Percentiles rank a stretch among this genome's conserved stretches.
These are phyloP conservation scores for Cynopterus sphinx DNA, from an alignment of 2,797 vertebrate species.

Conservation along the genomic window DNA sequence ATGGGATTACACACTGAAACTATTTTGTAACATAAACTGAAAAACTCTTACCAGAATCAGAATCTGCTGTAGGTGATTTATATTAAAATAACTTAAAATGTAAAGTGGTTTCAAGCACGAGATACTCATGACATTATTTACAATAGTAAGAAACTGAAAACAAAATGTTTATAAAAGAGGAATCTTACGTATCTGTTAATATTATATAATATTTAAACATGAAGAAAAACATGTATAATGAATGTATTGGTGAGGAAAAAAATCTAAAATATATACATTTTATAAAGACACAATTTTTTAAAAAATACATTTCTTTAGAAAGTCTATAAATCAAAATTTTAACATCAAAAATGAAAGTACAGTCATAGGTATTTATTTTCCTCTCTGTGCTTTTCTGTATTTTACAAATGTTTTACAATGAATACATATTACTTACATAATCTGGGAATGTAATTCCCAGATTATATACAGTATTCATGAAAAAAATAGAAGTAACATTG, in stretches of 20 bases:
- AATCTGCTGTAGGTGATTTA: not conserved
- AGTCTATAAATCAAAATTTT: not conserved
- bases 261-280: not conserved
- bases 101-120: not conserved
- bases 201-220: not conserved
- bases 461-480: not conserved
- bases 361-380: not conserved
- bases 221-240: not conserved
- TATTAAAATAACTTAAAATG: slow-evolving; percentile 8
- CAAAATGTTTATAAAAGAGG: not conserved
- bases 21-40: not conserved
- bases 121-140: not conserved
- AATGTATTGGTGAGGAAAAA: not conserved
- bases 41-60: not conserved
- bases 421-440: not conserved
- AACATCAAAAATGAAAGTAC: not conserved
- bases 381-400: not conserved
- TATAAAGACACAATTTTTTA: not conserved
- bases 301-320: not conserved
- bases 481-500: not conserved
- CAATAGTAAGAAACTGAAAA: not conserved
- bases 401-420: not conserved
- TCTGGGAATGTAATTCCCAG: not conserved
- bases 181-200: not conserved
- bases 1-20: not conserved